phyloP scores from a whole-genome alignment of 2,888 invertebrate species.

The Scaptomyza tumidula region DNA sequence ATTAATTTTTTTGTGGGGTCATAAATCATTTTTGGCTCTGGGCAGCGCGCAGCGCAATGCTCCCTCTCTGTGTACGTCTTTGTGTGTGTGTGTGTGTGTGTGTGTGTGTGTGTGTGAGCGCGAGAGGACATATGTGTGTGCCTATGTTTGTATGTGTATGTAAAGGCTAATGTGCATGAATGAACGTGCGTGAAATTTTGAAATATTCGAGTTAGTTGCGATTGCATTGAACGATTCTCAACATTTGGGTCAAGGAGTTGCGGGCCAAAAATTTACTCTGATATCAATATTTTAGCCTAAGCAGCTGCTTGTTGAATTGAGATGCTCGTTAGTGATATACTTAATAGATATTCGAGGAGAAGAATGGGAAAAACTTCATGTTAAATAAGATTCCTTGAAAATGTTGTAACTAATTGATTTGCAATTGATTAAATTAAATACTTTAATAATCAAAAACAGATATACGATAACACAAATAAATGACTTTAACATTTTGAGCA shows the following conservation, averaged over 20 bases:
- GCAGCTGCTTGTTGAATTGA: not conserved
- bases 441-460: no score
- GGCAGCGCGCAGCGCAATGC: constrained; percentile 54
- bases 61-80: constrained; percentile 18
- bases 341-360: not conserved
- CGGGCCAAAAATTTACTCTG: constrained; percentile 13
- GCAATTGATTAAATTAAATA: no score
- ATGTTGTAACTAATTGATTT: no score
- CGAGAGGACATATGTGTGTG: constrained; percentile 9
- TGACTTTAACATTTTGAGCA: not conserved
- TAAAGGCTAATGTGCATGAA: constrained; percentile 44
- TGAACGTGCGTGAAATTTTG: constrained; percentile 56
- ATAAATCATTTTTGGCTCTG: constrained; percentile 78
- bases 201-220: constrained; percentile 47
- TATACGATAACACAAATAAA: not conserved
- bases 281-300: not conserved
- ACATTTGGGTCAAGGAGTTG: constrained; percentile 53
- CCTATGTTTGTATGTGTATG: constrained; percentile 26
- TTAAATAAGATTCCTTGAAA: no score
- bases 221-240: constrained; percentile 36
- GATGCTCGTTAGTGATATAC: not conserved
- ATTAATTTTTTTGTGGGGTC: constrained; percentile 79
- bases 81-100: constrained; percentile 24
- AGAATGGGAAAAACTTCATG: not conserved
- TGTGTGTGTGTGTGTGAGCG: constrained; percentile 23